A percentile compares a stretch with the other conserved stretches of the same genome.
These are phyloP conservation scores for Lasioglossum figueresi DNA, from an alignment of 2,888 invertebrate genomes.

Conservation along the genomic window DNA sequence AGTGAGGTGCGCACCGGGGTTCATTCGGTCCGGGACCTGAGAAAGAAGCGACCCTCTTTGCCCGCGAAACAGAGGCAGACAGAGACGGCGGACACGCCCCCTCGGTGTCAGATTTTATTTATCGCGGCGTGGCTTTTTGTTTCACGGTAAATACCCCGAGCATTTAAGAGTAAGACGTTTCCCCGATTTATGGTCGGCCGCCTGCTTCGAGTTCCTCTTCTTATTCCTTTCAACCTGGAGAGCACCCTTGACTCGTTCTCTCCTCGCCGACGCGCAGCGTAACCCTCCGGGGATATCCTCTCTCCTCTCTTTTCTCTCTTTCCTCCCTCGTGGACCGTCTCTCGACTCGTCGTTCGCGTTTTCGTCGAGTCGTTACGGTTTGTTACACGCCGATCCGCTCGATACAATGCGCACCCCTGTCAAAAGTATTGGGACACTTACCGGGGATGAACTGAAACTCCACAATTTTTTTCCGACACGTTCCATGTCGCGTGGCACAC, in stretches of 20 bases:
- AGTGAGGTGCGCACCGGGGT: slow-evolving; percentile 14
- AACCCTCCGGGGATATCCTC: slow-evolving; percentile 7
- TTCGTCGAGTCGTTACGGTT: neutral
- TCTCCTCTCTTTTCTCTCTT: neutral
- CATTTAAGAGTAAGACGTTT: slow-evolving; percentile 76
- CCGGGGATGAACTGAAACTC: neutral
- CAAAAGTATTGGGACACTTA: neutral
- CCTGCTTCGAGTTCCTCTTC: slow-evolving; percentile 53
- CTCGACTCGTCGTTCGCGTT: neutral
- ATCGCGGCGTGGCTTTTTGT: slow-evolving; percentile 72
- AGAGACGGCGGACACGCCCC: slow-evolving; percentile 62
- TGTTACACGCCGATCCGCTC: slow-evolving; percentile 7
- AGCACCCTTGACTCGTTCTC: slow-evolving; percentile 56
- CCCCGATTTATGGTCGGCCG: slow-evolving; percentile 73
- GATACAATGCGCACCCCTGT: slow-evolving; percentile 60
- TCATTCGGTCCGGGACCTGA: slow-evolving; percentile 12
- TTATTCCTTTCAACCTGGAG: slow-evolving; percentile 48
- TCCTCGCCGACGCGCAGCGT: slow-evolving; percentile 5
- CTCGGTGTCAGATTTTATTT: slow-evolving; percentile 76
- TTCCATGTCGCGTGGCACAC: neutral
- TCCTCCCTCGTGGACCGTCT: neutral
- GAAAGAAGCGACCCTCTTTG: slow-evolving; percentile 42
- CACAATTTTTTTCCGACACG: neutral
- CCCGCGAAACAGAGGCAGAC: slow-evolving; percentile 54
- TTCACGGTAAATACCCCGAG: slow-evolving; percentile 72